A percentile compares a stretch with the other conserved stretches of the same genome.
These are phyloP conservation scores for Nephrocerus scutellatus DNA, from an alignment of 2,888 invertebrate species.

Conservation along the genomic window DNA sequence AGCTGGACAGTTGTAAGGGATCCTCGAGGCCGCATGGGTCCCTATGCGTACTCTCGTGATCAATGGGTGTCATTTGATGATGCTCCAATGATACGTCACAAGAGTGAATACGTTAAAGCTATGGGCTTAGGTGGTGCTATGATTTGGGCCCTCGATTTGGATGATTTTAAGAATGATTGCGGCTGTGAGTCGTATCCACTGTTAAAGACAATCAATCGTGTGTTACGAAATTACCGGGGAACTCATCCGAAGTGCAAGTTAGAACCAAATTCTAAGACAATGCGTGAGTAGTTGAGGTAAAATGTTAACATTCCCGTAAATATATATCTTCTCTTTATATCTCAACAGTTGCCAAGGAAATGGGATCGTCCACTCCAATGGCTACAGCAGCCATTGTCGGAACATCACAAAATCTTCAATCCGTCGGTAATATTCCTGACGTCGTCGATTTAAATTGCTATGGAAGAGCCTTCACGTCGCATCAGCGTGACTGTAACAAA, in stretches of 20 bases:
- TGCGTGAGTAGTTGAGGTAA: conserved; percentile 31
- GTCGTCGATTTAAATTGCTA: conserved; percentile 28
- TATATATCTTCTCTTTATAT: not conserved
- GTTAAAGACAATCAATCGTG: conserved; percentile 71
- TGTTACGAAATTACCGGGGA: conserved; percentile 61
- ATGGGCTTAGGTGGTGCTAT: conserved; percentile 79
- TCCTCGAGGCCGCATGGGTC: conserved; percentile 74
- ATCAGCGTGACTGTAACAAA: conserved; percentile 64
- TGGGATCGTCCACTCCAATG: conserved; percentile 9
- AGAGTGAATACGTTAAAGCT: conserved; percentile 71
- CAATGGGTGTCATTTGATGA: conserved; percentile 96
- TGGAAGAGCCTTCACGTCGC: conserved; percentile 51
- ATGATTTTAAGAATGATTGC: conserved; percentile 77
- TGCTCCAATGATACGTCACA: conserved; percentile 71
- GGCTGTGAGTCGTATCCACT: conserved; percentile 77
- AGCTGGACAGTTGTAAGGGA: conserved; percentile 76
- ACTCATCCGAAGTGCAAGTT: conserved; percentile 59
- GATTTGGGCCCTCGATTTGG: conserved; percentile 85
- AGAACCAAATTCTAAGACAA: conserved; percentile 42
- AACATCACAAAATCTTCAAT: conserved; percentile 9
- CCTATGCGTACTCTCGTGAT: conserved; percentile 71
- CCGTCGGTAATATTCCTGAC: not conserved
- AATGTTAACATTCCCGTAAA: not conserved
- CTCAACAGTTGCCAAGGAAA: conserved; percentile 26
- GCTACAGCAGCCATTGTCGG: conserved; percentile 9